These are phyloP conservation scores for Amyelois transitella DNA, from an alignment of 1,140 invertebrate species.

Conservation along the genomic window DNA sequence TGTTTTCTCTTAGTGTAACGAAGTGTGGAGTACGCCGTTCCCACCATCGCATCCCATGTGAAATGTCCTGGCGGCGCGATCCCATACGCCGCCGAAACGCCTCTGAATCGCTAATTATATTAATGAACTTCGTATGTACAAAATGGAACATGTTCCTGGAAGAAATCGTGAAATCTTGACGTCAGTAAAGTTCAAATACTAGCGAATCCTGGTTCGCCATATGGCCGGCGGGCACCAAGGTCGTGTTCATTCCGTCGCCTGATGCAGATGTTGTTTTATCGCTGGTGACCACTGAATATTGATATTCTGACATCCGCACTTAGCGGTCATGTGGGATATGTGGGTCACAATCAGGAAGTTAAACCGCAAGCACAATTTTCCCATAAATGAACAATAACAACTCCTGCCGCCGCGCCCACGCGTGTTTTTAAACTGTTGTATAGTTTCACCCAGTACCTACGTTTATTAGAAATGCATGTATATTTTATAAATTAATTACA, in stretches of 20 bases:
- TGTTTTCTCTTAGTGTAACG: constrained; percentile 52
- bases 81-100: constrained; percentile 47
- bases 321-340: constrained; percentile 14
- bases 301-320: constrained; percentile 55
- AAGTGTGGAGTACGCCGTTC: constrained; percentile 35
- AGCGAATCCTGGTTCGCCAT: constrained; percentile 14
- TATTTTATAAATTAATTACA: too few relatives aligned
- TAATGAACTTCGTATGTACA: constrained; percentile 18
- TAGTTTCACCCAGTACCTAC: too few relatives aligned
- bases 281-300: constrained; percentile 20
- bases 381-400: constrained; percentile 18
- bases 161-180: neutral
- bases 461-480: neutral
- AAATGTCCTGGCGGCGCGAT: constrained; percentile 47
- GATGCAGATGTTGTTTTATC: constrained; percentile 32
- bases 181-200: neutral
- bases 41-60: constrained; percentile 56
- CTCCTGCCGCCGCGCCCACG: neutral
- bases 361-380: constrained; percentile 51
- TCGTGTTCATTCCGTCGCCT: constrained; percentile 32
- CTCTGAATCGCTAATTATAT: constrained; percentile 48
- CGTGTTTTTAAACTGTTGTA: too few relatives aligned
- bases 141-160: neutral
- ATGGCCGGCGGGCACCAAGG: constrained; percentile 22
- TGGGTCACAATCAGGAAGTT: constrained; percentile 59